Base-by-base conservation (phyloP, 2,113 vertebrate species). In the Erythrocercus mccallii region DNA sequence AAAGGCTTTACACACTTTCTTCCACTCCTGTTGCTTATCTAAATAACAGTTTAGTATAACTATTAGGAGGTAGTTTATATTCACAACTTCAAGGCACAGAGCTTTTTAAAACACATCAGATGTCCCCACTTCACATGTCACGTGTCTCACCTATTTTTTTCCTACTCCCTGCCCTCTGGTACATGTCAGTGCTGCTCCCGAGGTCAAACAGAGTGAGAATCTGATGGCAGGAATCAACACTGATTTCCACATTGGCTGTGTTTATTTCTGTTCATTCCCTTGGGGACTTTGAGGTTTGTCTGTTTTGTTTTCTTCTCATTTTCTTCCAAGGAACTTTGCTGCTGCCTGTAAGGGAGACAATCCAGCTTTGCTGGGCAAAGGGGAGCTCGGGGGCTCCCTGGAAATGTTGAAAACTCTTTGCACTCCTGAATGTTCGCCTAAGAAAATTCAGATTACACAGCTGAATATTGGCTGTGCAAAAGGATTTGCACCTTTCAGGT, bases 201-300 rank as follows among this genome's bases (percentile, higher is more conserved):
- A 86, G 92, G 95, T 96, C 88, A 86, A 86, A 81, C 13, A 3
- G 74, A 94, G 80, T 68, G 89, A 94, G 85, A 93, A 96, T 90
- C 57, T 91, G 92, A 92, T 60, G 87, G 70, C 72, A 90, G 84
- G 91, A 93, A 91, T 95, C 88, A 96, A 79, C 86, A 47, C 48
- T 86, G 81, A 92, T 94, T 96, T 95, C 69, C 92, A 91, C 90
- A 90, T 60, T 70, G 82, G 51, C 86, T 92, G 45, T 81, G 90
- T 96, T 97, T 97, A 94, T 94, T 96, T 94, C 86, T 89, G 4
- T 94, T 91, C 92, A 15, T 78, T 92, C 91, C 88, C 88, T 37
- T 80, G 82, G 89, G 93, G 91, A 81, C 71, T 87, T 57, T 66
- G 92, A 81, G 87, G 76, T 95, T 96, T 95, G 57, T 79, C 85